phyloP scores from a whole-genome alignment of 2,888 invertebrate genomes.

The Tethea ocularis region DNA sequence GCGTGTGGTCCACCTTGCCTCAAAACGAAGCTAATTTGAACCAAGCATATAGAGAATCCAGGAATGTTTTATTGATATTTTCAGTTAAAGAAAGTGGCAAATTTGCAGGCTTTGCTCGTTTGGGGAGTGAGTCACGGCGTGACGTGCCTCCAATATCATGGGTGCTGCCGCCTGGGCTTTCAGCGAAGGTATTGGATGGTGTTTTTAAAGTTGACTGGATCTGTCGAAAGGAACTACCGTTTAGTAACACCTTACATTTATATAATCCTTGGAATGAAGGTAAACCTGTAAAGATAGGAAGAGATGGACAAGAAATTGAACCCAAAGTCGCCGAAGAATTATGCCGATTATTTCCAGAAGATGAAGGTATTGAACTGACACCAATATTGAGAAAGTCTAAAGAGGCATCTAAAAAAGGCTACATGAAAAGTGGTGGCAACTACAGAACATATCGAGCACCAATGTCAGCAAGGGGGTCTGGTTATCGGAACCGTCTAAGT shows the following conservation, averaged over 20 bases:
- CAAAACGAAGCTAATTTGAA: slow-evolving; percentile 98
- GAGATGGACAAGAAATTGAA: slow-evolving; percentile 99
- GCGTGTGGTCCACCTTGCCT: slow-evolving; percentile 98
- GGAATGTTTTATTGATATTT: slow-evolving; percentile 97
- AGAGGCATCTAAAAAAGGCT: slow-evolving; percentile 88
- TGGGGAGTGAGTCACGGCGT: slow-evolving; percentile 94
- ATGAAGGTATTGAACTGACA: slow-evolving; percentile 95
- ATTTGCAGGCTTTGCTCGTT: slow-evolving; percentile 96
- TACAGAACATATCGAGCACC: slow-evolving; percentile 78
- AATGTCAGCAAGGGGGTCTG: slow-evolving; percentile 69
- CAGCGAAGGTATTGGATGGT: slow-evolving; percentile 96
- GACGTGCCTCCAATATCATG: slow-evolving; percentile 96
- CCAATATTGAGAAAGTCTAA: slow-evolving; percentile 93
- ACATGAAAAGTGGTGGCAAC: slow-evolving; percentile 79
- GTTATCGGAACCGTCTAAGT: slow-evolving; percentile 79
- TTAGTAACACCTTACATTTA: slow-evolving; percentile 95
- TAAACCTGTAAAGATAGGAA: slow-evolving; percentile 99
- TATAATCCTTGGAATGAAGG: slow-evolving; percentile 99
- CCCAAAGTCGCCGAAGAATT: slow-evolving; percentile 97
- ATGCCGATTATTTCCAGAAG: slow-evolving; percentile 96
- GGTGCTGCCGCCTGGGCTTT: slow-evolving; percentile 97
- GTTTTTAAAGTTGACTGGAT: slow-evolving; percentile 99
- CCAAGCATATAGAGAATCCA: slow-evolving; percentile 95
- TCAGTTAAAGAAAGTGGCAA: slow-evolving; percentile 99
- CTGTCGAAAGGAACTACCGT: slow-evolving; percentile 96